Conservation (phyloP, 2,888 invertebrate species). For the Agrilus biguttatus region DNA sequence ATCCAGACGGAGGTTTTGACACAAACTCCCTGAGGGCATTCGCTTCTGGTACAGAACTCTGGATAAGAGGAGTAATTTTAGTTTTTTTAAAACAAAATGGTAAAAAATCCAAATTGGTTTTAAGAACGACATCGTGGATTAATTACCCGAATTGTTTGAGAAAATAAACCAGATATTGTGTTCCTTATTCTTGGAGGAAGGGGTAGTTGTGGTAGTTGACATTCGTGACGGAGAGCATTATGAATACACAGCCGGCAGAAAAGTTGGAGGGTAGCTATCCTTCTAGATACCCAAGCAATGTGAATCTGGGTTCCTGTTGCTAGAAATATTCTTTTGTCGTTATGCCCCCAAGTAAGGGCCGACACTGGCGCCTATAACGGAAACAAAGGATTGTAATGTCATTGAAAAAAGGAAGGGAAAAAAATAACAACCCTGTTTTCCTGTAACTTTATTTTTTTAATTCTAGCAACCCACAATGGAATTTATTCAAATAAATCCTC, state of each 20-base stretch:
- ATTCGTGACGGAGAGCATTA: slow-evolving; percentile 58
- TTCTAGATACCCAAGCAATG: slow-evolving; percentile 84
- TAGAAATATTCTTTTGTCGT: slow-evolving; percentile 87
- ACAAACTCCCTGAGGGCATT: slow-evolving; percentile 84
- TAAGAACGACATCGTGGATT: background rate
- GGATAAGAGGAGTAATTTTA: slow-evolving; percentile 8
- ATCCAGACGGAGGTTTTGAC: slow-evolving; percentile 69
- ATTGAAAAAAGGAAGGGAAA: slow-evolving; percentile 1
- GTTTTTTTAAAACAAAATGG: background rate
- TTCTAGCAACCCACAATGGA: too few species aligned
- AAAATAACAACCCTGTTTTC: too few species aligned
- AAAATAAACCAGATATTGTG: slow-evolving; percentile 73
- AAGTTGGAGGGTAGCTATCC: slow-evolving; percentile 81
- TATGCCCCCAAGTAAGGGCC: slow-evolving; percentile 96
- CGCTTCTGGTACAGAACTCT: slow-evolving; percentile 91
- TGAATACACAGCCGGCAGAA: slow-evolving; percentile 74
- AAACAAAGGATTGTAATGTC: slow-evolving; percentile 6
- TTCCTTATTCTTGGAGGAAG: slow-evolving; percentile 78
- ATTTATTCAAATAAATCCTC: too few species aligned
- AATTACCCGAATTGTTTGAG: slow-evolving; percentile 82
- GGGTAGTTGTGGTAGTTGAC: slow-evolving; percentile 63
- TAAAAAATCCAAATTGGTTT: background rate
- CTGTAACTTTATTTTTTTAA: too few species aligned
- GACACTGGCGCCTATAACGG: slow-evolving; percentile 61
- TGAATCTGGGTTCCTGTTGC: slow-evolving; percentile 84